A percentile compares a stretch with the other conserved stretches of the same genome.
These are phyloP conservation scores for Altica lythri DNA, from an alignment of 2,888 invertebrate genomes.

Conservation along the genomic window DNA sequence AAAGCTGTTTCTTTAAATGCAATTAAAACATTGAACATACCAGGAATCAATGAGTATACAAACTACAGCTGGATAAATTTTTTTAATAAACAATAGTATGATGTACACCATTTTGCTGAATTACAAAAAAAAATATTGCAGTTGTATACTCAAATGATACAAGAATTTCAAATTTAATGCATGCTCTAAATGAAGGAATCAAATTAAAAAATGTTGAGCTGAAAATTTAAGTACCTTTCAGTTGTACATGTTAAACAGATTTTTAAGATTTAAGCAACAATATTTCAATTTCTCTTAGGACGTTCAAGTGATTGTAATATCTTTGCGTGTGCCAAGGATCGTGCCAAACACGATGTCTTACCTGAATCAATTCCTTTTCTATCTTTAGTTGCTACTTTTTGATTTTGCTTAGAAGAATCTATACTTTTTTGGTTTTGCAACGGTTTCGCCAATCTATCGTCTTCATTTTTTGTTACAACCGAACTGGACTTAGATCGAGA, in stretches of 20 bases:
- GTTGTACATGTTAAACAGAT: background rate
- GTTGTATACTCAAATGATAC: no score
- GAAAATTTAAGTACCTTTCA: slow-evolving; percentile 10
- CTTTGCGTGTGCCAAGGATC: slow-evolving; percentile 56
- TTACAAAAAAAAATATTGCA: no score
- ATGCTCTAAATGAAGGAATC: background rate
- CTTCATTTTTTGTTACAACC: slow-evolving; percentile 61
- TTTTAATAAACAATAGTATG: no score
- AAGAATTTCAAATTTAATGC: no score
- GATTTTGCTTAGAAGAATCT: slow-evolving; percentile 51
- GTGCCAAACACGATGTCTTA: slow-evolving; percentile 51
- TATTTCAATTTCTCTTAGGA: no score
- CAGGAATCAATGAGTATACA: no score
- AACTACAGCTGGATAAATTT: no score
- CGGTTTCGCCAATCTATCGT: slow-evolving; percentile 56
- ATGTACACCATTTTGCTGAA: no score
- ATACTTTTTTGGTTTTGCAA: slow-evolving; percentile 48
- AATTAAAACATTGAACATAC: no score
- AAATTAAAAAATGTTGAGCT: slow-evolving; percentile 1
- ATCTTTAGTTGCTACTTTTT: slow-evolving; percentile 50
- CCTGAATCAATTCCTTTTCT: slow-evolving; percentile 53
- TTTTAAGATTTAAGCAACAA: no score
- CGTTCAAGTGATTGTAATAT: slow-evolving; percentile 20
- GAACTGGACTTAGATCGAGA: slow-evolving; percentile 71
- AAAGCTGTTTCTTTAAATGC: no score